Conservation (phyloP, 2,888 invertebrate genomes). For the Mesodorylaimus sp. region DNA sequence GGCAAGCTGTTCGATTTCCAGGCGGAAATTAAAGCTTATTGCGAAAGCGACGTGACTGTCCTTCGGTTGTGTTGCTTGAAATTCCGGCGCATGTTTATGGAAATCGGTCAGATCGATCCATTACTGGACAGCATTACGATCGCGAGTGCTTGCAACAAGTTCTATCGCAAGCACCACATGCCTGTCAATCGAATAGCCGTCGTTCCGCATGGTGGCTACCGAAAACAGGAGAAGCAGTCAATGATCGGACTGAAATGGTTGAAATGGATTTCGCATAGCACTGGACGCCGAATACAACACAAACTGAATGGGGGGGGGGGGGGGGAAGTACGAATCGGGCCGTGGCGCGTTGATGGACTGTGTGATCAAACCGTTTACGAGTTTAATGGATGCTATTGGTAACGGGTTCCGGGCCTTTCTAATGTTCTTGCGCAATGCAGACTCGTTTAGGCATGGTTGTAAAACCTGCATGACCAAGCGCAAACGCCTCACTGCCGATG, state of each 20-base stretch:
- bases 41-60: slow-evolving; percentile 14
- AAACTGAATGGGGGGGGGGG: slow-evolving; percentile 4
- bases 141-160: slow-evolving; percentile 12
- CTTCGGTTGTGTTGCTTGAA: slow-evolving; percentile 8
- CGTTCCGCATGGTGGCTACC: slow-evolving; percentile 12
- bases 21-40: slow-evolving; percentile 15
- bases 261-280: slow-evolving; percentile 10
- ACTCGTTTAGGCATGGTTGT: too few relatives aligned
- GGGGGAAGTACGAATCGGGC: slow-evolving; percentile 13
- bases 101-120: slow-evolving; percentile 11
- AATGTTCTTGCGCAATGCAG: too few relatives aligned
- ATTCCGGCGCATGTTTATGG: slow-evolving; percentile 9
- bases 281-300: slow-evolving; percentile 9
- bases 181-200: slow-evolving; percentile 12
- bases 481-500: too few relatives aligned
- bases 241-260: slow-evolving; percentile 13
- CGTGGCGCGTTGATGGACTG: slow-evolving; percentile 14
- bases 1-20: slow-evolving; percentile 14
- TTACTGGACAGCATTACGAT: slow-evolving; percentile 13
- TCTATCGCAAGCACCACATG: slow-evolving; percentile 12
- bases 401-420: too few relatives aligned
- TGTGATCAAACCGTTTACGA: slow-evolving; percentile 11
- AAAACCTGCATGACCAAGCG: too few relatives aligned
- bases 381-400: slow-evolving; percentile 14
- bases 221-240: slow-evolving; percentile 2